phyloP scores from a whole-genome alignment of 2,113 vertebrate species.

The Periophthalmus modestus region DNA sequence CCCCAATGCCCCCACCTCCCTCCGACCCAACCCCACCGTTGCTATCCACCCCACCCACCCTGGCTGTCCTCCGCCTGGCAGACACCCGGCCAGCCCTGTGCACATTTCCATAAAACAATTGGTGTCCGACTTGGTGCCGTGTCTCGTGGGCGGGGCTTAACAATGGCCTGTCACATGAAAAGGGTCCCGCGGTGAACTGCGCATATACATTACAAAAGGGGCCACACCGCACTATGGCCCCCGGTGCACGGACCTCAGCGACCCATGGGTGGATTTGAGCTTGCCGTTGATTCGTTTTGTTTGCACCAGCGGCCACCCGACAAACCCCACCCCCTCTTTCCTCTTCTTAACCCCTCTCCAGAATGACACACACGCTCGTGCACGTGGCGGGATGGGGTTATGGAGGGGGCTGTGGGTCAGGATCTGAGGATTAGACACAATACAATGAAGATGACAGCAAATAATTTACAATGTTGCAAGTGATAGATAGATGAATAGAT shows the following conservation, averaged over 20 bases:
- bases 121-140: constrained; percentile 80
- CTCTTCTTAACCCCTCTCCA: constrained; percentile 30
- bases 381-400: constrained; percentile 50
- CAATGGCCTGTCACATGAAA: constrained; percentile 82
- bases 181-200: constrained; percentile 70
- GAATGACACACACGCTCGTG: constrained; percentile 30
- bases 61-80: constrained; percentile 70
- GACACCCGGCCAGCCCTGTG: constrained; percentile 73
- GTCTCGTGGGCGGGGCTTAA: constrained; percentile 68
- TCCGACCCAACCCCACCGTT: background rate
- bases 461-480: background rate
- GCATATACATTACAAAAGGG: constrained; percentile 86
- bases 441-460: background rate
- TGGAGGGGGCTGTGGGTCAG: background rate
- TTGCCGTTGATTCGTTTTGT: constrained; percentile 64
- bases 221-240: constrained; percentile 54
- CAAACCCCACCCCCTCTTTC: constrained; percentile 10
- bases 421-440: background rate
- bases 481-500: no score
- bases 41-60: background rate
- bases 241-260: constrained; percentile 28
- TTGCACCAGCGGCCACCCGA: constrained; percentile 18
- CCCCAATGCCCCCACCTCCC: background rate
- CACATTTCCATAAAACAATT: constrained; percentile 85
- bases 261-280: constrained; percentile 66